These are phyloP conservation scores for Natrix natrix DNA, from an alignment of 2,797 vertebrate species.

Conservation along the genomic window DNA sequence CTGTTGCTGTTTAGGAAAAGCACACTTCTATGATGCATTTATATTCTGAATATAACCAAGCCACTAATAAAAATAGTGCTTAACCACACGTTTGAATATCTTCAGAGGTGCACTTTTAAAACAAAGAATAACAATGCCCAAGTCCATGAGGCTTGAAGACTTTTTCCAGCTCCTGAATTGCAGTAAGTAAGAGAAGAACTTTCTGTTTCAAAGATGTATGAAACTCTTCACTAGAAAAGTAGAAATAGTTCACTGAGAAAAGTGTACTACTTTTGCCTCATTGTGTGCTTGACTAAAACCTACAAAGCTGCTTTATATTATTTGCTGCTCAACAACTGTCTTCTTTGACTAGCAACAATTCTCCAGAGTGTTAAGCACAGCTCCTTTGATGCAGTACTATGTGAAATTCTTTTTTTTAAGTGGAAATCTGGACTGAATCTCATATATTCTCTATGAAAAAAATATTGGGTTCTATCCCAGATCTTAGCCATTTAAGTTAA, in stretches of 20 bases:
- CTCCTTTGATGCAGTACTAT: neutral
- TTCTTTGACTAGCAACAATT: neutral
- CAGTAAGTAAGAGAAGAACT: rapidly evolving
- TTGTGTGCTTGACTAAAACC: neutral
- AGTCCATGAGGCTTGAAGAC: neutral
- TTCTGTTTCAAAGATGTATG: neutral
- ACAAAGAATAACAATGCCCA: neutral
- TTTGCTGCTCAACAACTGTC: neutral
- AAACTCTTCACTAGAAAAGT: neutral
- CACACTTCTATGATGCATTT: rapidly evolving
- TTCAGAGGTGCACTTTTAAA: neutral
- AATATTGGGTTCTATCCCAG: neutral
- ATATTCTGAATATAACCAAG: neutral
- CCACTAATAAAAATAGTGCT: neutral
- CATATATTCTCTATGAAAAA: neutral
- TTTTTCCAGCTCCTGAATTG: rapidly evolving
- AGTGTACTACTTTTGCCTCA: neutral
- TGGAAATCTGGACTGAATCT: neutral
- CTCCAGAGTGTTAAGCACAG: neutral
- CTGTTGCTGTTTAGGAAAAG: rapidly evolving
- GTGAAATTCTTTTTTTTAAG: neutral
- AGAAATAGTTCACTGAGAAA: neutral
- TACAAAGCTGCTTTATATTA: neutral
- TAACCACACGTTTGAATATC: neutral
- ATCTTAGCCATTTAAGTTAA: neutral